These are phyloP conservation scores for Eolophus roseicapilla DNA, from an alignment of 2,113 vertebrate species.

Conservation along the genomic window DNA sequence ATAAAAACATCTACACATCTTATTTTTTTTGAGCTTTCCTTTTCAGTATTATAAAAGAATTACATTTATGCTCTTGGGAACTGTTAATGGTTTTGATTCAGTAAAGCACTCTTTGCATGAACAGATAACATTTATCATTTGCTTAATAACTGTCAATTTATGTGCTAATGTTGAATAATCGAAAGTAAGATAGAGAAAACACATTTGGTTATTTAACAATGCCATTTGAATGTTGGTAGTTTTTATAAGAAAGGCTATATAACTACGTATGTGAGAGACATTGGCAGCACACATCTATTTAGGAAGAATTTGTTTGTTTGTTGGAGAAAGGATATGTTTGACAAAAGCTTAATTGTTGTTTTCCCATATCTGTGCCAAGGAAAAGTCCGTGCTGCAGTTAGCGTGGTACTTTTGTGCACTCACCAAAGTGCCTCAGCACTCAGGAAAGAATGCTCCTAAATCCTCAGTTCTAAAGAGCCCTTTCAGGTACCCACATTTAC, in stretches of 20 bases:
- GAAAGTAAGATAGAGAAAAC: not conserved
- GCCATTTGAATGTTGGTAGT: not conserved
- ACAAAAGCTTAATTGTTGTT: constrained; percentile 20
- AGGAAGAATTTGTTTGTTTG: not conserved
- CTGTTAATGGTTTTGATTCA: constrained; percentile 62
- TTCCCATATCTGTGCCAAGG: not conserved
- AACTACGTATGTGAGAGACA: not conserved
- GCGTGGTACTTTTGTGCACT: not conserved
- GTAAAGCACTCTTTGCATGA: constrained; percentile 40
- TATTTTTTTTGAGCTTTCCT: not conserved
- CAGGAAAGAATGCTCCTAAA: not conserved
- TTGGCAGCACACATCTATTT: not conserved
- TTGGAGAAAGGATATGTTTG: not conserved
- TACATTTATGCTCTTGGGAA: constrained; percentile 41
- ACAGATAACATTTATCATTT: constrained; percentile 54
- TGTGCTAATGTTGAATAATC: constrained; percentile 43
- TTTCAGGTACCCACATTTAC: not conserved
- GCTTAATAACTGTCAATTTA: constrained; percentile 52
- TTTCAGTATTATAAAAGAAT: constrained; percentile 37
- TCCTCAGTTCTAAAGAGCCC: not conserved
- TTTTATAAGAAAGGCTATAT: not conserved
- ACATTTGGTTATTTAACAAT: not conserved
- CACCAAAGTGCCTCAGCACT: not conserved
- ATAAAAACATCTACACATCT: not conserved
- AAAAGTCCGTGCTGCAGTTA: not conserved